Conservation (phyloP, 2,888 invertebrate species). For the Folsomia manolachei region DNA sequence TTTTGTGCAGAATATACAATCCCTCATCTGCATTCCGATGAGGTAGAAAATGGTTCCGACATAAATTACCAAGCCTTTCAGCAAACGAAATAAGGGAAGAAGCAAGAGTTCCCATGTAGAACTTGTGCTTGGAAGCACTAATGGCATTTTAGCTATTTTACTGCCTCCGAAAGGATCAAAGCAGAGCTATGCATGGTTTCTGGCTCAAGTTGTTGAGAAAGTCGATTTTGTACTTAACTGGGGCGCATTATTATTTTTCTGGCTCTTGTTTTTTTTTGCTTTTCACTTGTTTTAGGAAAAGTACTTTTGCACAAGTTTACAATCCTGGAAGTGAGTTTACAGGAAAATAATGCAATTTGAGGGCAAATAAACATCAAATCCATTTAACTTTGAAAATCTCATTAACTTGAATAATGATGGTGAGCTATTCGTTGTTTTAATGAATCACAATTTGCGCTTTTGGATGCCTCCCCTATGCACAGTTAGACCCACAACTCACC, state of each 20-base stretch:
- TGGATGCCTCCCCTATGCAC: too few species aligned
- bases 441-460: constrained; percentile 29
- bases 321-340: too few species aligned
- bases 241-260: too few species aligned
- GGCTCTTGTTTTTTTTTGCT: too few species aligned
- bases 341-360: too few species aligned
- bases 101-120: neutral
- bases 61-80: constrained; percentile 4
- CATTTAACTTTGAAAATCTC: constrained; percentile 29
- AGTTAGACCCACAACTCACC: too few species aligned
- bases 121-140: neutral
- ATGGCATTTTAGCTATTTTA: neutral
- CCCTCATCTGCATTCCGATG: constrained; percentile 17
- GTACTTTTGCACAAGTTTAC: too few species aligned
- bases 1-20: constrained; percentile 13
- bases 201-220: too few species aligned
- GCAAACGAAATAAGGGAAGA: neutral
- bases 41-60: neutral
- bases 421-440: constrained; percentile 18
- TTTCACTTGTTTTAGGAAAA: too few species aligned
- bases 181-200: too few species aligned
- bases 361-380: constrained; percentile 20
- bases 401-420: constrained; percentile 28
- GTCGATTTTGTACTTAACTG: too few species aligned
- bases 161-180: too few species aligned